A percentile compares a stretch with the other conserved stretches of the same genome.
These are phyloP conservation scores for Cherax destructor DNA, from an alignment of 1,140 invertebrate genomes.

Conservation along the genomic window DNA sequence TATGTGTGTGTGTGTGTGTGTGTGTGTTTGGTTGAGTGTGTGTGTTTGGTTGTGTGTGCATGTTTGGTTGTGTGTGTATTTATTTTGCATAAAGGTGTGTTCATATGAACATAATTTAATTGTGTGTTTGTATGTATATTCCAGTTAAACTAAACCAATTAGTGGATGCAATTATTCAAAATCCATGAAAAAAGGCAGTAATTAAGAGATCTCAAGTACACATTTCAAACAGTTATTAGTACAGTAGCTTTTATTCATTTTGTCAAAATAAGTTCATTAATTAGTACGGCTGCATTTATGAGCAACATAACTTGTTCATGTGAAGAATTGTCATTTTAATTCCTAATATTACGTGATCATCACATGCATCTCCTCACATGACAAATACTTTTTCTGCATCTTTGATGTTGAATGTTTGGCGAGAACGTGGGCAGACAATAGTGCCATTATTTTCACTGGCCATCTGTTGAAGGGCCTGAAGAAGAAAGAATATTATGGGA, in stretches of 20 bases:
- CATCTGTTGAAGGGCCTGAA: constrained; percentile 60
- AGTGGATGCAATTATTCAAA: too few relatives aligned
- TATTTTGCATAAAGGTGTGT: neutral
- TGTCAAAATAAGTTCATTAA: neutral
- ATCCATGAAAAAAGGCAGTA: neutral
- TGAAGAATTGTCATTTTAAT: neutral
- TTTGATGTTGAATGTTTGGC: constrained; percentile 57
- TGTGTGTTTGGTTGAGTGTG: neutral
- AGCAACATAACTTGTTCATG: constrained; percentile 14
- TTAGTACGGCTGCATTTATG: constrained; percentile 28
- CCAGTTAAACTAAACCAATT: neutral
- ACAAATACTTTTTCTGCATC: constrained; percentile 64
- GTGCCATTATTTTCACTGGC: constrained; percentile 57
- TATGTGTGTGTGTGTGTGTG: neutral
- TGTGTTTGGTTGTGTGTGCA: neutral
- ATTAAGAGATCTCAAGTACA: neutral
- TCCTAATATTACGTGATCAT: neutral
- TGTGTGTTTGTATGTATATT: neutral
- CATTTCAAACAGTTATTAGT: neutral
- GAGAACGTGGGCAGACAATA: constrained; percentile 58
- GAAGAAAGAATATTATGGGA: neutral
- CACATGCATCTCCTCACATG: constrained; percentile 30
- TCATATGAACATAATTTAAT: neutral
- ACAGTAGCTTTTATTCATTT: neutral
- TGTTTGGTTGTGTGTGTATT: neutral